phyloP scores from a whole-genome alignment of 2,797 vertebrate genomes.

The Synanceia verrucosa region DNA sequence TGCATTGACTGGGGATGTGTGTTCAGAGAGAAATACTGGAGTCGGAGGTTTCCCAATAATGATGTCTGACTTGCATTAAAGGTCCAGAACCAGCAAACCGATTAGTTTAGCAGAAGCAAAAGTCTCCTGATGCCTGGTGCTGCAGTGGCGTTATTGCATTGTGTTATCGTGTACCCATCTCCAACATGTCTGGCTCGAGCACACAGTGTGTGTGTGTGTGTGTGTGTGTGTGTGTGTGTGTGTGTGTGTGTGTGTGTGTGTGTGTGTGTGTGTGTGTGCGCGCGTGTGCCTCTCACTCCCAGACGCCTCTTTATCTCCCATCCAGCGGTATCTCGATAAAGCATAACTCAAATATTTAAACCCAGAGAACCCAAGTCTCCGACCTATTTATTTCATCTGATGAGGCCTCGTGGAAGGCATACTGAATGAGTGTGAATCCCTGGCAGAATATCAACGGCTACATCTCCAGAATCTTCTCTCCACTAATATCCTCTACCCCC shows the following conservation, averaged over 20 bases:
- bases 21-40: constrained; percentile 1
- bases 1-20: not conserved
- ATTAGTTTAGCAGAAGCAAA: not conserved
- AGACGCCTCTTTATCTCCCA: constrained; percentile 10
- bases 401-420: not conserved
- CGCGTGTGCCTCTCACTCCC: not conserved
- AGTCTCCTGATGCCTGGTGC: not conserved
- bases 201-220: not conserved
- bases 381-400: constrained; percentile 25
- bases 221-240: not conserved
- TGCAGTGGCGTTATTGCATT: not conserved
- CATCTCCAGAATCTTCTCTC: not conserved
- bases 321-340: not conserved
- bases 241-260: not conserved
- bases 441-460: constrained; percentile 8
- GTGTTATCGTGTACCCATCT: constrained; percentile 14
- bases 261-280: constrained; percentile 2
- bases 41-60: not conserved
- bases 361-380: constrained; percentile 10
- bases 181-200: constrained; percentile 16
- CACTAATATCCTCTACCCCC: not conserved
- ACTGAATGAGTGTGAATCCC: not conserved
- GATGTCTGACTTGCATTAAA: not conserved
- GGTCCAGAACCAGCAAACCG: not conserved
- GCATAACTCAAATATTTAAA: constrained; percentile 23